phyloP scores from a whole-genome alignment of 2,888 invertebrate species.

The Xestia ashworthii region DNA sequence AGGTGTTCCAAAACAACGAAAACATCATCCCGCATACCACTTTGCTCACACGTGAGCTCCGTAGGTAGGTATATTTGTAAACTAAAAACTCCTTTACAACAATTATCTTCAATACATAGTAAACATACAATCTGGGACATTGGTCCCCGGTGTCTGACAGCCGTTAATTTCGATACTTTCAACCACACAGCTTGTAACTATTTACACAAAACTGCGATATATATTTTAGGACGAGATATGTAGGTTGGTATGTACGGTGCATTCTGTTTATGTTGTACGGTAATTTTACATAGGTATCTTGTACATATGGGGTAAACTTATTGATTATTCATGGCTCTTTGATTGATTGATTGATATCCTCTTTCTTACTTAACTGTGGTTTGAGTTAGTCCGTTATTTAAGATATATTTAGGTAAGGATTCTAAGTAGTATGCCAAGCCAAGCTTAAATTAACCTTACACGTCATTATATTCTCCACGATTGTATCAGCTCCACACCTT shows the following conservation, averaged over 20 bases:
- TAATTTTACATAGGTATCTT: constrained; percentile 46
- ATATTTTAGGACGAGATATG: constrained; percentile 71
- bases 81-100: constrained; percentile 47
- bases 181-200: constrained; percentile 59
- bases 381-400: not conserved
- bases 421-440: not conserved
- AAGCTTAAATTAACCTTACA: not conserved
- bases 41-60: not conserved
- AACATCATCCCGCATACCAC: not conserved
- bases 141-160: constrained; percentile 58
- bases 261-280: constrained; percentile 43
- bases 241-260: constrained; percentile 29
- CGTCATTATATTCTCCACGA: not conserved
- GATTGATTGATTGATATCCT: not conserved
- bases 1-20: not conserved
- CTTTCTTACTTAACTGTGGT: not conserved
- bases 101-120: constrained; percentile 51
- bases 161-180: constrained; percentile 73
- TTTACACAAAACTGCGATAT: constrained; percentile 75
- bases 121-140: constrained; percentile 60
- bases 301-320: not conserved
- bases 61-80: constrained; percentile 26
- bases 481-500: not conserved
- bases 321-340: not conserved
- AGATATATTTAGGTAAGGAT: not conserved